phyloP scores from a whole-genome alignment of 2,797 vertebrate species.

The Pseudomugil tenellus region DNA sequence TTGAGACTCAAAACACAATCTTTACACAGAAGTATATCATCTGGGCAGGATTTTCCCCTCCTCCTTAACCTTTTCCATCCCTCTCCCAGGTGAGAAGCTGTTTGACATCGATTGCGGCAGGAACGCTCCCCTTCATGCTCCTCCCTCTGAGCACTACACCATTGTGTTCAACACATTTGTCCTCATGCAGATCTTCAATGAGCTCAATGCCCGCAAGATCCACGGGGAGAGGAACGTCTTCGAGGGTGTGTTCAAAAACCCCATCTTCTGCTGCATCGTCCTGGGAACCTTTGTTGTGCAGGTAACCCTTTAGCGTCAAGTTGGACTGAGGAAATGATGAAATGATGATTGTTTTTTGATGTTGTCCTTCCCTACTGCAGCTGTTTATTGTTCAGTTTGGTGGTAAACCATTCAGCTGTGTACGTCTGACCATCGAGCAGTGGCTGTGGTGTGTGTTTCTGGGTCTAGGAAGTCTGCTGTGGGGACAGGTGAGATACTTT shows the following conservation, averaged over 20 bases:
- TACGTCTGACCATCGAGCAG: slow-evolving; percentile 87
- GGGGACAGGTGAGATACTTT: slow-evolving; percentile 90
- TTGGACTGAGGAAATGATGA: neutral
- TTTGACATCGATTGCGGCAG: slow-evolving; percentile 94
- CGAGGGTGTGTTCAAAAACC: slow-evolving; percentile 93
- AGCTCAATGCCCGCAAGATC: slow-evolving; percentile 96
- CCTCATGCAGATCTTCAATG: slow-evolving; percentile 98
- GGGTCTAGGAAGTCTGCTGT: slow-evolving; percentile 92
- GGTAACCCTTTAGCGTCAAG: slow-evolving; percentile 72
- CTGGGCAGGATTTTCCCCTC: too few relatives aligned
- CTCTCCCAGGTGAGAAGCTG: slow-evolving; percentile 87
- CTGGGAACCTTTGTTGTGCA: slow-evolving; percentile 91
- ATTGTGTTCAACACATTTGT: slow-evolving; percentile 99
- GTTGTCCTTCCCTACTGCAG: slow-evolving; percentile 69
- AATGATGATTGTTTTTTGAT: neutral
- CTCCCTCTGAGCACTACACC: slow-evolving; percentile 96
- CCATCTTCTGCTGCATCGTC: slow-evolving; percentile 94
- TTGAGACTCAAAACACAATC: neutral
- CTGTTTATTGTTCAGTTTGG: slow-evolving; percentile 95
- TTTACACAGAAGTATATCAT: neutral
- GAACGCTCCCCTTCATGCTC: slow-evolving; percentile 91
- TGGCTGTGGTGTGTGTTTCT: slow-evolving; percentile 98
- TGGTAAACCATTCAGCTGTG: slow-evolving; percentile 95
- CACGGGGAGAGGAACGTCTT: slow-evolving; percentile 97
- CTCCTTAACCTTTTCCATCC: neutral